Percentiles rank a stretch among this genome's conserved stretches.
phyloP scores from a whole-genome alignment of 2,113 vertebrate species.

The Electrona antarctica region DNA sequence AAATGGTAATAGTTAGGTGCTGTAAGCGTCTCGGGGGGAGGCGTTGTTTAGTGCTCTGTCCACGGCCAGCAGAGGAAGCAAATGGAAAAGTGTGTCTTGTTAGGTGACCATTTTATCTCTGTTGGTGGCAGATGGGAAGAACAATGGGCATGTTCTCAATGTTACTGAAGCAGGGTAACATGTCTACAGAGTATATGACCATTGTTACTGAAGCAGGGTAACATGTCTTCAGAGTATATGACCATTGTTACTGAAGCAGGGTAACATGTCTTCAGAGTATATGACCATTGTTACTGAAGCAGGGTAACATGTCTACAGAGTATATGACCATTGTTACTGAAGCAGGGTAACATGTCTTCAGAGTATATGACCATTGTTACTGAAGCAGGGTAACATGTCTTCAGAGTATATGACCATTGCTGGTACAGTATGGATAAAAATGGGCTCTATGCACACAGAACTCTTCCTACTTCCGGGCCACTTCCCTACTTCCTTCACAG shows the following conservation, averaged over 20 bases:
- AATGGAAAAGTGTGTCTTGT: constrained; percentile 60
- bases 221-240: neutral
- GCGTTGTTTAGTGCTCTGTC: constrained; percentile 63
- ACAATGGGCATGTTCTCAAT: constrained; percentile 64
- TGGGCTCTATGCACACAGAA: no score
- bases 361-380: constrained; percentile 50
- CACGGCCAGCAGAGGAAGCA: constrained; percentile 52
- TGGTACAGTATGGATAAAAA: constrained; percentile 41
- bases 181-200: constrained; percentile 73
- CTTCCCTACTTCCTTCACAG: no score
- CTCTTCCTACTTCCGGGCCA: no score
- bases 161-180: constrained; percentile 83
- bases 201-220: constrained; percentile 16
- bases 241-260: constrained; percentile 81
- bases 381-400: no score
- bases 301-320: no score
- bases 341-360: constrained; percentile 83
- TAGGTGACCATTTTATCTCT: constrained; percentile 59
- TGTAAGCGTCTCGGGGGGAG: constrained; percentile 41
- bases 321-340: constrained; percentile 80
- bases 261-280: constrained; percentile 79
- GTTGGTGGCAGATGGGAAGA: constrained; percentile 46
- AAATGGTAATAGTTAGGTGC: constrained; percentile 57
- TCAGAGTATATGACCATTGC: constrained; percentile 40
- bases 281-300: constrained; percentile 35